A percentile compares a stretch with the other conserved stretches of the same genome.
Conservation (phyloP, 2,888 invertebrate species). For the Balanococcus diminutus region DNA sequence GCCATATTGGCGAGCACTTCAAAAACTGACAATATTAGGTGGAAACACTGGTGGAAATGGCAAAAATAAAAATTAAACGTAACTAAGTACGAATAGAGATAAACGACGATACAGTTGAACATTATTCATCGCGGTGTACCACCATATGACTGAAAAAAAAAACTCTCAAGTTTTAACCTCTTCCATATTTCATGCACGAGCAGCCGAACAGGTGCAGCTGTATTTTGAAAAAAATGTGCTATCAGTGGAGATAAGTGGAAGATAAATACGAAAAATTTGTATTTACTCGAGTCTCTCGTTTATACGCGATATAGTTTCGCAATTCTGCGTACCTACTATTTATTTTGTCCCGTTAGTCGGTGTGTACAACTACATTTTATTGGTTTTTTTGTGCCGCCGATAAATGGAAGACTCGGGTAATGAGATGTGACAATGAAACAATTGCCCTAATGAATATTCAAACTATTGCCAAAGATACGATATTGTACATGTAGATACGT, state of each 20-base stretch:
- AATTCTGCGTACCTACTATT: background rate
- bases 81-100: background rate
- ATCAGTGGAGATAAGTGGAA: slow-evolving; percentile 5
- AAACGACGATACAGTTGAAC: slow-evolving; percentile 18
- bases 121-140: background rate
- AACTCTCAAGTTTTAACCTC: background rate
- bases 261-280: background rate
- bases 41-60: too few relatives aligned
- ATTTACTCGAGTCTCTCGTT: slow-evolving; percentile 3
- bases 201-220: background rate
- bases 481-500: too few relatives aligned
- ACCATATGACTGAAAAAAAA: background rate
- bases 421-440: slow-evolving; percentile 20
- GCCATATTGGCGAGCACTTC: too few relatives aligned
- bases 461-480: background rate
- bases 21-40: background rate
- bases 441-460: slow-evolving; percentile 18
- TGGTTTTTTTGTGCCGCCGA: background rate
- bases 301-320: background rate
- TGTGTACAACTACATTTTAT: background rate
- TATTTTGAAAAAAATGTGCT: slow-evolving; percentile 1
- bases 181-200: background rate
- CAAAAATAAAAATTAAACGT: slow-evolving; percentile 26
- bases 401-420: slow-evolving; percentile 8
- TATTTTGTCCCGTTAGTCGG: background rate